These are phyloP conservation scores for Dasyornis broadbenti DNA, from an alignment of 2,113 vertebrate genomes.

Conservation along the genomic window DNA sequence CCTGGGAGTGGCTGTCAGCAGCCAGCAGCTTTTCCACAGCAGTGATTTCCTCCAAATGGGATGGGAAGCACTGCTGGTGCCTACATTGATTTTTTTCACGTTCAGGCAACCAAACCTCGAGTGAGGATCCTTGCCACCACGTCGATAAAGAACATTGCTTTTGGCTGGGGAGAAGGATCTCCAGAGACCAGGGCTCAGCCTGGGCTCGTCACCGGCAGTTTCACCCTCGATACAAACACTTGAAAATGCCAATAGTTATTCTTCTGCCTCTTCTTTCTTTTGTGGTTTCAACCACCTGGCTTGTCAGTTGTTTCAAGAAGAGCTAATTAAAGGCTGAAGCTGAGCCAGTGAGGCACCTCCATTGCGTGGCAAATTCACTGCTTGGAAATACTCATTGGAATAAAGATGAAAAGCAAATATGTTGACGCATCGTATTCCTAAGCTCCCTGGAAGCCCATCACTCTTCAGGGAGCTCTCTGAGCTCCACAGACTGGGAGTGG, in stretches of 20 bases:
- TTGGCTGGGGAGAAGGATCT: background rate
- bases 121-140: background rate
- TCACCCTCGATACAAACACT: background rate
- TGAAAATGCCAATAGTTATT: constrained; percentile 4
- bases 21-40: background rate
- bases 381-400: background rate
- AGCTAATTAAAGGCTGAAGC: constrained; percentile 29
- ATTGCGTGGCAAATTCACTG: background rate
- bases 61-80: background rate
- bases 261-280: background rate
- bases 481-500: background rate
- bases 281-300: background rate
- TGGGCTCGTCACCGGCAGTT: background rate
- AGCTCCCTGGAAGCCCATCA: background rate
- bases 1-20: background rate
- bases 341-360: background rate
- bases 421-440: background rate
- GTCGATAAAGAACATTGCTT: background rate
- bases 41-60: background rate
- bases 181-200: background rate
- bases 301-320: constrained; percentile 21
- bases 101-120: background rate
- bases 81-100: background rate
- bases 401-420: background rate
- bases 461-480: background rate